Conservation (phyloP, 2,797 vertebrate genomes). For the Rhinichthys osculus region DNA sequence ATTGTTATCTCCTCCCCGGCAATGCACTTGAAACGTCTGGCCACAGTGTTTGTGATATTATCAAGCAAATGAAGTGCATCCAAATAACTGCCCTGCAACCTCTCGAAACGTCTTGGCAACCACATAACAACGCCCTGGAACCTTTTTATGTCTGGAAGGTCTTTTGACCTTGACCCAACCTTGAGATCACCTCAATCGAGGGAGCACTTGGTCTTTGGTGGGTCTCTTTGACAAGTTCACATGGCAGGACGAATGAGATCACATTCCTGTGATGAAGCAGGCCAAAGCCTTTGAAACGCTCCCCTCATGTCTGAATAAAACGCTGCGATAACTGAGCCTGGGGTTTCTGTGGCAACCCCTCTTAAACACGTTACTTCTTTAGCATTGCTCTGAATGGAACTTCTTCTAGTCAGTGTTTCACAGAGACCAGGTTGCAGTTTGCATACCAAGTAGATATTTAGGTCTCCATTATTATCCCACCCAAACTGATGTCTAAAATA, state of each 20-base stretch:
- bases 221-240: conserved; percentile 41
- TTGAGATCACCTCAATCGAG: conserved; percentile 3
- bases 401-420: conserved; percentile 20
- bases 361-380: conserved; percentile 2
- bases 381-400: conserved; percentile 17
- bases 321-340: conserved; percentile 3
- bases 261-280: conserved; percentile 23
- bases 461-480: not conserved
- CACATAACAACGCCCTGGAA: not conserved
- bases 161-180: not conserved
- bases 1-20: conserved; percentile 1
- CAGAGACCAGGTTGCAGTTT: conserved; percentile 1
- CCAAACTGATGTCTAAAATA: not conserved
- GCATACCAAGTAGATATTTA: conserved; percentile 21
- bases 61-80: conserved; percentile 13
- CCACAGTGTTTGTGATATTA: not conserved
- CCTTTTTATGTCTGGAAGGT: not conserved
- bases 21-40: not conserved
- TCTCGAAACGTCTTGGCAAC: not conserved
- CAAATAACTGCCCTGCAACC: not conserved
- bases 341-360: conserved; percentile 31
- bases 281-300: conserved; percentile 19
- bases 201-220: conserved; percentile 50
- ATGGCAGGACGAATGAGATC: conserved; percentile 17
- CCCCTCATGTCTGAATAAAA: conserved; percentile 24